Base-by-base conservation (phyloP, 2,888 invertebrate genomes). In the Eupithecia dodoneata region DNA sequence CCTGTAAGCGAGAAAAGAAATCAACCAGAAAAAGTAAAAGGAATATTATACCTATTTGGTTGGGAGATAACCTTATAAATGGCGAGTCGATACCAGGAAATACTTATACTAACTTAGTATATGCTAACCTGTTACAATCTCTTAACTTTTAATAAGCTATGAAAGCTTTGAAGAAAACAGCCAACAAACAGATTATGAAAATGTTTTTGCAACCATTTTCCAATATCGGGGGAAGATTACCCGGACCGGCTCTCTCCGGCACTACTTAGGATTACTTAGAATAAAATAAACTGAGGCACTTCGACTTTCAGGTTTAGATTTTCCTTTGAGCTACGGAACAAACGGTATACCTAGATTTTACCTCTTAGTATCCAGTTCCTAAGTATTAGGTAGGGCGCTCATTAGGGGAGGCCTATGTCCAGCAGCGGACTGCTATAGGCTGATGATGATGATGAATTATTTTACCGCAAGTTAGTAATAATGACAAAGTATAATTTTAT, bases 141-240 rank as follows among this genome's bases (percentile, higher is more conserved):
- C 73, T 74, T 44, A 77, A 78, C 77, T 81, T 81, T 79, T 80
- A 79, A 81, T 78, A 80, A 78, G 79, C 77, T 78, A 81, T 72
- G 74, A 81, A 82, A 80, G 80, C 81, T 82, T 80, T 78, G 74
- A 74, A 72, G 79, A 75, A 69, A 72, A 72, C 73, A 52, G 69
- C 72, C 41, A 71, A 78, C 75, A 79, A 80, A 77, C 65, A 79
- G 79, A 79, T 81, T 80, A 77, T 70, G 77, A 78, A 79, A 77
- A 79, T 80, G 73, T 76, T 79, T 79, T 73, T 71, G 72, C 74
- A 75, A 78, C 66, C 65, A 79, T 72, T 79, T 72, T 72, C 70
- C 76, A 79, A 77, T 79, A 75, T 52, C 73, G 45, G 47, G 65
- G 73, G 69, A 30, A 52, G 75, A 71, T 79, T 77, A 77, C 47